Conservation (phyloP, 2,113 vertebrate species). For the Sylvia atricapilla region DNA sequence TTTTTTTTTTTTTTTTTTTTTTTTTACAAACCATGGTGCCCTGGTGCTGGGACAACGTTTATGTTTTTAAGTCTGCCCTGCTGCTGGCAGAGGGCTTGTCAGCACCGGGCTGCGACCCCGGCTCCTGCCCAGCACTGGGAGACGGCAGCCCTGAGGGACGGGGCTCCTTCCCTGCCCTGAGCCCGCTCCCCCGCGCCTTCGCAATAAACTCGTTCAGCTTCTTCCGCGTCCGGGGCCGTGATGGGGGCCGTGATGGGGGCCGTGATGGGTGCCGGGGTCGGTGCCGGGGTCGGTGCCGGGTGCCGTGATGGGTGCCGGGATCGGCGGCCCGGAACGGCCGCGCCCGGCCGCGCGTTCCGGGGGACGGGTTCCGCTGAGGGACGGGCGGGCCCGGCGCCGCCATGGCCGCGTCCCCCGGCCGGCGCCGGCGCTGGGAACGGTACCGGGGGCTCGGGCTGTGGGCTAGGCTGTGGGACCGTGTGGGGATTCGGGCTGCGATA, state of each 20-base stretch:
- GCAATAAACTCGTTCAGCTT: neutral
- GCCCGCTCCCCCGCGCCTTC: neutral
- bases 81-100: neutral
- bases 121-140: neutral
- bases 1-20: neutral
- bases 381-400: neutral
- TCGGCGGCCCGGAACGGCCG: neutral
- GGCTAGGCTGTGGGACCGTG: too few relatives aligned
- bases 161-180: neutral
- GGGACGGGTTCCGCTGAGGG: neutral
- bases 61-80: neutral
- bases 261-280: neutral
- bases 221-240: too few relatives aligned
- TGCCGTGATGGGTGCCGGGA: too few relatives aligned
- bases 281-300: too few relatives aligned
- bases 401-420: neutral
- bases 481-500: too few relatives aligned
- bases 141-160: rapidly evolving
- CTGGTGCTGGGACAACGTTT: neutral
- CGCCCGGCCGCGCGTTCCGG: neutral
- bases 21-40: neutral
- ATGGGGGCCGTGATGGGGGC: too few relatives aligned
- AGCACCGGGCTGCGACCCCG: neutral
- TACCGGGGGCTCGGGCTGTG: neutral
- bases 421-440: neutral